Conservation (phyloP, 2,888 invertebrate species). For the Conistra vaccinii region DNA sequence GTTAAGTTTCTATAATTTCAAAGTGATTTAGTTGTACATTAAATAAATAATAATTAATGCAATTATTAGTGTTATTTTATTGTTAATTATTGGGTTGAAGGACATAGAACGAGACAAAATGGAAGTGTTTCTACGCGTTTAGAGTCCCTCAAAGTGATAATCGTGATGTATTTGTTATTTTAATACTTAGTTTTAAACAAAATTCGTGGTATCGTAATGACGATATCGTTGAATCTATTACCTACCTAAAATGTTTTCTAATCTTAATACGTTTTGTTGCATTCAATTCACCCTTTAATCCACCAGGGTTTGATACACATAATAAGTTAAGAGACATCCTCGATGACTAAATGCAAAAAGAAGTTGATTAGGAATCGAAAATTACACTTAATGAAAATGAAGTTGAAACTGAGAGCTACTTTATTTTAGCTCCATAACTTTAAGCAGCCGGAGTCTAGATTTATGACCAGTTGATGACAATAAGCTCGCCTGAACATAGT, state of each 20-base stretch:
- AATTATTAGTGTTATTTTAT: constrained; percentile 16
- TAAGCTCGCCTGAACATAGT: neutral
- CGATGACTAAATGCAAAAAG: neutral
- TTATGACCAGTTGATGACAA: neutral
- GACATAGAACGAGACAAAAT: too few species aligned
- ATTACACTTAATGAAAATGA: neutral
- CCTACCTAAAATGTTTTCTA: neutral
- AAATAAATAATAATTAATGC: neutral
- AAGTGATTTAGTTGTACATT: neutral
- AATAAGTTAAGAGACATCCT: neutral
- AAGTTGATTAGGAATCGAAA: neutral
- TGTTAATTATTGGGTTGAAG: neutral
- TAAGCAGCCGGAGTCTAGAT: neutral
- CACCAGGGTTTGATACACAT: neutral
- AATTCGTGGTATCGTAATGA: neutral
- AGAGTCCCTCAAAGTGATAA: neutral
- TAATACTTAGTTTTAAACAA: too few species aligned
- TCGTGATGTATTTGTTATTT: neutral
- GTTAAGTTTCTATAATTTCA: neutral
- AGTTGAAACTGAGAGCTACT: neutral
- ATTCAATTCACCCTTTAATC: neutral
- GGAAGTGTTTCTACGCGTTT: too few species aligned
- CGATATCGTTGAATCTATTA: neutral
- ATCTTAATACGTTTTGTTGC: neutral
- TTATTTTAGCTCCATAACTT: neutral